phyloP scores from a whole-genome alignment of 2,797 vertebrate genomes.

The Craterocephalus amniculus region DNA sequence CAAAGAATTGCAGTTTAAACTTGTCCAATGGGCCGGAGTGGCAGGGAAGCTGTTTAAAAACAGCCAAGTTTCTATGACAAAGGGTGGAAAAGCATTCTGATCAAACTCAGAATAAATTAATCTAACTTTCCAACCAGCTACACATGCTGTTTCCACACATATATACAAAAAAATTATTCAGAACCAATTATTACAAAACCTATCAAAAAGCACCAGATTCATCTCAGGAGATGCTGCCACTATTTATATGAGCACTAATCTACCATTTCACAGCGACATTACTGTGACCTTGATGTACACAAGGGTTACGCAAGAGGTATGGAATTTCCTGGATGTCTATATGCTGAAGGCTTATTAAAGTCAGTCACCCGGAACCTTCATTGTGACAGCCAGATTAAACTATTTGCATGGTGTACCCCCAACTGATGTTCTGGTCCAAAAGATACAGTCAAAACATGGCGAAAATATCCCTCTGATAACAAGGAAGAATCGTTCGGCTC shows the following conservation, averaged over 20 bases:
- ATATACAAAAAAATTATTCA: neutral
- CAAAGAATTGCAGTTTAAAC: slow-evolving; percentile 95
- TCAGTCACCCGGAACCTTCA: slow-evolving; percentile 77
- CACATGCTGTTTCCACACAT: neutral
- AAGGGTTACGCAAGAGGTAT: slow-evolving; percentile 65
- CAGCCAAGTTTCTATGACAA: slow-evolving; percentile 67
- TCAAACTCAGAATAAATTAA: slow-evolving; percentile 6
- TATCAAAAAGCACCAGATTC: slow-evolving; percentile 48
- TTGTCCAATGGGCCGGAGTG: slow-evolving; percentile 89
- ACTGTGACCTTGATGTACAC: slow-evolving; percentile 73
- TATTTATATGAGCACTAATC: slow-evolving; percentile 64
- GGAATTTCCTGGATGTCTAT: slow-evolving; percentile 74
- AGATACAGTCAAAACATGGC: slow-evolving; percentile 71
- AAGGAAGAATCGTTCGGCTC: slow-evolving; percentile 46
- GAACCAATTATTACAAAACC: neutral
- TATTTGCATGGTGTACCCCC: slow-evolving; percentile 72
- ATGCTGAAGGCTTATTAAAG: slow-evolving; percentile 78
- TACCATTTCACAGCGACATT: slow-evolving; percentile 63
- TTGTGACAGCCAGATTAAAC: slow-evolving; percentile 81
- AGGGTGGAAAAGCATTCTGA: slow-evolving; percentile 37
- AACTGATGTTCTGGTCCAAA: slow-evolving; percentile 68
- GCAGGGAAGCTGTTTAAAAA: slow-evolving; percentile 48
- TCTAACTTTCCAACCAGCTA: slow-evolving; percentile 16
- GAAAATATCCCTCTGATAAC: slow-evolving; percentile 62
- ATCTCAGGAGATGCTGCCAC: slow-evolving; percentile 45